Conservation (phyloP, 2,113 vertebrate genomes). For the Columbina picui region DNA sequence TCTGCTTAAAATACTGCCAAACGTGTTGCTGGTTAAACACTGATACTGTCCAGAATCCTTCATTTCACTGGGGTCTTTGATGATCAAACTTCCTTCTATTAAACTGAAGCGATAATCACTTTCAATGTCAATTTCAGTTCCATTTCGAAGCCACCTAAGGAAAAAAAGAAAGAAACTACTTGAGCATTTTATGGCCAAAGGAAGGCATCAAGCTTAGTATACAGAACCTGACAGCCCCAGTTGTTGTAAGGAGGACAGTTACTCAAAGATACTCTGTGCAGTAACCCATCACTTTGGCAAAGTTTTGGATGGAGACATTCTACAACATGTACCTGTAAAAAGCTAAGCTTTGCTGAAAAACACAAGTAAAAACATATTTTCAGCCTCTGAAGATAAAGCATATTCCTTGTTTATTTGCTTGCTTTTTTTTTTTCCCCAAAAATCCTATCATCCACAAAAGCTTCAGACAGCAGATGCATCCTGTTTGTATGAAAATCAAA, state of each 20-base stretch:
- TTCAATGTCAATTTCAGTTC: conserved; percentile 83
- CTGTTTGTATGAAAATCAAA: not conserved
- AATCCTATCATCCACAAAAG: not conserved
- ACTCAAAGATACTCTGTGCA: not conserved
- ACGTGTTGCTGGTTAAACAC: conserved; percentile 85
- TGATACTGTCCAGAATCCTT: conserved; percentile 90
- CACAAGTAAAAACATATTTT: fast-evolving
- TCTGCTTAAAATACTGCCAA: conserved; percentile 88
- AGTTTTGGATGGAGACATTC: not conserved
- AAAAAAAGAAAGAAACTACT: not conserved
- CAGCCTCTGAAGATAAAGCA: not conserved
- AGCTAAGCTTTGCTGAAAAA: not conserved
- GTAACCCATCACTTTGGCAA: not conserved
- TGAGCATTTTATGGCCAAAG: not conserved
- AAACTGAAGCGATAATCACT: conserved; percentile 88
- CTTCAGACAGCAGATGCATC: not conserved
- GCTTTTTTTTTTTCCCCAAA: not conserved
- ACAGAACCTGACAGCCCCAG: not conserved
- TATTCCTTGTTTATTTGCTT: not conserved
- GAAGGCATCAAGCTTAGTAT: not conserved
- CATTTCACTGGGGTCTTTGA: conserved; percentile 85
- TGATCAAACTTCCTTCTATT: conserved; percentile 89
- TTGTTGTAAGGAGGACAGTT: not conserved
- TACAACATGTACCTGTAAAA: fast-evolving
- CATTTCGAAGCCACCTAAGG: conserved; percentile 91